A percentile compares a stretch with the other conserved stretches of the same genome.
Evolutionary conservation across 1,140 invertebrate genomes (phyloP).

Genomic region (Drosophila nasuta): DNA sequence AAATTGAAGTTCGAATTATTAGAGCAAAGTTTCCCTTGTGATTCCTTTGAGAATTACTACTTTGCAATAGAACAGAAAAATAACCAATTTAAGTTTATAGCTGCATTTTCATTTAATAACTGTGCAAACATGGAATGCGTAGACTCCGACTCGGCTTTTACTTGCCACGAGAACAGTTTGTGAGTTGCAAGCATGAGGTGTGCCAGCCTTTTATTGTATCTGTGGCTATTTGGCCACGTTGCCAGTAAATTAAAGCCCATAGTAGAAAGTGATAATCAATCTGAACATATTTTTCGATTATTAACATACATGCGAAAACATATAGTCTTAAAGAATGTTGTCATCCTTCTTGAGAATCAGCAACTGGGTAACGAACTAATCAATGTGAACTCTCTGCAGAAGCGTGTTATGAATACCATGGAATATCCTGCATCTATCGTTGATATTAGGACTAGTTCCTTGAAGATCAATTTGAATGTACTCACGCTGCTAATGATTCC

Average conservation of each 20-base stretch:
- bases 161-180: conserved; percentile 31
- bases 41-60: too few species aligned
- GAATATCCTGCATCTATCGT: too few species aligned
- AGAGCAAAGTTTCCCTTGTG: too few species aligned
- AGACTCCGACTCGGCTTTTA: not conserved
- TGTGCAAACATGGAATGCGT: conserved; percentile 48
- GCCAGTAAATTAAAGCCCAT: conserved; percentile 13
- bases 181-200: conserved; percentile 33
- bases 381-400: too few species aligned
- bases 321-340: not conserved
- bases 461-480: too few species aligned
- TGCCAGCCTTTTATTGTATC: not conserved
- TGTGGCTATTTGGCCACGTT: conserved; percentile 5
- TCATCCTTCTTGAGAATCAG: conserved; percentile 3
- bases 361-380: not conserved
- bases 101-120: conserved; percentile 60
- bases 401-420: too few species aligned
- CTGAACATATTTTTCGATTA: not conserved
- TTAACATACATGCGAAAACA: fast-evolving
- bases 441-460: too few species aligned
- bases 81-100: too few species aligned
- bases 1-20: too few species aligned
- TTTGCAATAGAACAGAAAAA: too few species aligned
- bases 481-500: too few species aligned
- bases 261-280: not conserved